Evolutionary conservation across 2,888 invertebrate species (phyloP).

Genomic region (Torymus aiolomorphi): DNA sequence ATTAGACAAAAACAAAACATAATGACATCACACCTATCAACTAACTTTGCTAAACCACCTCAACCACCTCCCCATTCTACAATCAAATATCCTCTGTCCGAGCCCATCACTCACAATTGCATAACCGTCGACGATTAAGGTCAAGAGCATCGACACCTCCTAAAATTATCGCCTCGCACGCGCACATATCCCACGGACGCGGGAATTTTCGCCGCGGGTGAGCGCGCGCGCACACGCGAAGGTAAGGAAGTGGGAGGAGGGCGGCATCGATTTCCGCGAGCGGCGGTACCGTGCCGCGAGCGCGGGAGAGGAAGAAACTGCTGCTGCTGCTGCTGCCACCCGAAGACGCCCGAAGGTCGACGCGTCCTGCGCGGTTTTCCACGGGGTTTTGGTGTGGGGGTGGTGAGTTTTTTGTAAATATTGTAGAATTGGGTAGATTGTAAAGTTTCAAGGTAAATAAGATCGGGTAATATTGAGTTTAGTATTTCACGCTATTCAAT

Average conservation of each 20-base stretch:
- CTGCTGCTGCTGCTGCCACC: not conserved
- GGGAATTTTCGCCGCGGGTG: conserved; percentile 4
- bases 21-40: too few relatives aligned
- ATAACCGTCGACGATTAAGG: conserved; percentile 21
- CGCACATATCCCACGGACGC: conserved; percentile 3
- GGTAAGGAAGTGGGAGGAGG: conserved; percentile 22
- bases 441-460: too few relatives aligned
- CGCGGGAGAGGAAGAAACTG: conserved; percentile 16
- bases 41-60: too few relatives aligned
- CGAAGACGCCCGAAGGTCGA: conserved; percentile 40
- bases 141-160: conserved; percentile 48
- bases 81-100: too few relatives aligned
- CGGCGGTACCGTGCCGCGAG: not conserved
- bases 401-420: too few relatives aligned
- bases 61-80: too few relatives aligned
- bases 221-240: conserved; percentile 39
- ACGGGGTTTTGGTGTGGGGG: too few relatives aligned
- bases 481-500: too few relatives aligned
- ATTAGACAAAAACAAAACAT: too few relatives aligned
- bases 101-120: not conserved
- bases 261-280: conserved; percentile 39
- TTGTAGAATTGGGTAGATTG: too few relatives aligned
- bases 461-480: too few relatives aligned
- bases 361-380: not conserved
- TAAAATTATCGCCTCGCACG: conserved; percentile 21